Evolutionary conservation across 1,140 invertebrate species (phyloP), one percentile per base, ranked within the genome.

Genomic region (Macrobrachium nipponense): DNA sequence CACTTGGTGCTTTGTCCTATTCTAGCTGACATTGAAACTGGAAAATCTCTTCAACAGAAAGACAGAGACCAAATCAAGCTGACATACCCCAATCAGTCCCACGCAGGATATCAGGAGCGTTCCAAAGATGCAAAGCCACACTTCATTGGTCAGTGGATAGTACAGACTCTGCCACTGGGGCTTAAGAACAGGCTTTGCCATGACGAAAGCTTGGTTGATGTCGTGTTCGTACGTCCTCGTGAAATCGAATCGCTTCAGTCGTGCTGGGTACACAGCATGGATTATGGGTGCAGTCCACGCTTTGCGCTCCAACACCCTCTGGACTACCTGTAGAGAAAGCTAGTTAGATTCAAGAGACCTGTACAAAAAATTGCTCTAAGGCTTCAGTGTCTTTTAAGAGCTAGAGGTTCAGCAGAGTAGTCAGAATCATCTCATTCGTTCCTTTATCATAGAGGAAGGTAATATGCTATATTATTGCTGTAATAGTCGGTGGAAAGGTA

Each of bases 131-230:
- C 68, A 70, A 43, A 70, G 68, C 68, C 68, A 70, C 18, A 70
- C 68, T 70, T 70, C 68, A 36, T 70, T 36, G 15, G 17, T 70
- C 7, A 70, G 68, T n/a, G 68, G 68, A 23, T 70, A 70, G 73
- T 76, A 76, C n/a, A 70, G 17, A 43, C 68, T n/a, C 23, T 70
- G 68, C 68, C 68, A 70, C 3, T 27, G 27, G 7, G 68, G 68
- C 8, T 15, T 2, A 14, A 70, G 68, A 23, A 43, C 23, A 15
- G 68, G 68, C 68, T 23, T 70, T 14, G 68, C 68, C 68, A 70
- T n/a, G 17, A 23, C 36, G 20, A 70, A 70, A 15, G 12, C 68
- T 7, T 7, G 10, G 15, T 36, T 27, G 5, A 12, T 51, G 51
- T 51, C 23, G 11, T 36, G 17, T 17, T 70, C 68, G 68, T 70